phyloP scores from a whole-genome alignment of 2,888 invertebrate genomes.

The Teinopalpus imperialis region DNA sequence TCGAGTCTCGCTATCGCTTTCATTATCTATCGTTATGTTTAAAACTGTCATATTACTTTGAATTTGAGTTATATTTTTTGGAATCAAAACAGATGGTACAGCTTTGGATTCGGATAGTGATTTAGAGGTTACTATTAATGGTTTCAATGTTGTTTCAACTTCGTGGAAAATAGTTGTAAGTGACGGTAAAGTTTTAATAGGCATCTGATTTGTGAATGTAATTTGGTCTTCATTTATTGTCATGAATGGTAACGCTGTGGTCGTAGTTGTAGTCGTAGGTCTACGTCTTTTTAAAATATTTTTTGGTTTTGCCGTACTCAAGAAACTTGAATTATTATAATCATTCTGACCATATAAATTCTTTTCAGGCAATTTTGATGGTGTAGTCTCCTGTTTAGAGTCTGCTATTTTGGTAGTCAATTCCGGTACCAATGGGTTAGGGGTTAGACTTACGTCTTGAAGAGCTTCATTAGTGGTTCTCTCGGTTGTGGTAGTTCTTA shows the following conservation, averaged over 20 bases:
- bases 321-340: constrained; percentile 47
- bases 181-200: constrained; percentile 30
- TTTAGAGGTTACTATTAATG: constrained; percentile 67
- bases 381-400: constrained; percentile 42
- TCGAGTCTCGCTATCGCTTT: constrained; percentile 44
- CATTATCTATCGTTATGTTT: constrained; percentile 47
- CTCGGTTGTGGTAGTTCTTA: constrained; percentile 67
- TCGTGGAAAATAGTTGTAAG: constrained; percentile 32
- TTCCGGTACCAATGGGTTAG: constrained; percentile 56
- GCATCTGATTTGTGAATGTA: constrained; percentile 33
- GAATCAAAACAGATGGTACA: constrained; percentile 43
- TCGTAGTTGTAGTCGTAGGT: constrained; percentile 62
- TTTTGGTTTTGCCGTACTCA: constrained; percentile 52
- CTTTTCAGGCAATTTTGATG: constrained; percentile 55
- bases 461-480: constrained; percentile 44
- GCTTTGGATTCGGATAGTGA: constrained; percentile 67
- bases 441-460: constrained; percentile 36
- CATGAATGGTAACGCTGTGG: constrained; percentile 33
- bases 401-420: constrained; percentile 36
- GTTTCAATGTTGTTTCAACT: constrained; percentile 44
- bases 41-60: constrained; percentile 37
- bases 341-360: constrained; percentile 51
- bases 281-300: constrained; percentile 61
- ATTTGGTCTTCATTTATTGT: constrained; percentile 29
- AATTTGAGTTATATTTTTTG: constrained; percentile 40